Evolutionary conservation across 2,113 vertebrate species (phyloP), one percentile per base, ranked within the genome.

Genomic region (Pao palembangensis): DNA sequence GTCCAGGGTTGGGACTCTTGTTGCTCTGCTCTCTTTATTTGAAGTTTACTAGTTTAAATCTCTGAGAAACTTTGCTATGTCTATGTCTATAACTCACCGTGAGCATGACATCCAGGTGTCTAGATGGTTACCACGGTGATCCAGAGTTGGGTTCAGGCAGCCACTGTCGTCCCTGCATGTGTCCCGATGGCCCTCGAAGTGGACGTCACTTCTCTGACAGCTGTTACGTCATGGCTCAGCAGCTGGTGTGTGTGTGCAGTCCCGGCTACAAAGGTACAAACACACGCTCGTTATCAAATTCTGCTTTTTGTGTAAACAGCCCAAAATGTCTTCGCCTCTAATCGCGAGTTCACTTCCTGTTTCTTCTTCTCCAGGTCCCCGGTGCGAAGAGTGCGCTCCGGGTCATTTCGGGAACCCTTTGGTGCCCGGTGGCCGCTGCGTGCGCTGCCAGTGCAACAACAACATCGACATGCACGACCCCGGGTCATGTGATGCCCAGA

Each of bases 381-480:
- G 94, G 65, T 99, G 97, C 82, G 94, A 95, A 0, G 85, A 92
- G 76, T 99, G 97, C 17, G 88, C 94, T 10, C 79, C 97, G 0
- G 95, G 96, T 47, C 93, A 93, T 84, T 96, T 92, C 38, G 95
- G 97, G 62, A 94, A 93, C 74, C 95, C 95, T 0, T 85, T 85
- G 0, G 91, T 93, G 18, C 79, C 86, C 0, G 93, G 92, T 0
- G 94, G 96, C 0, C 73, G 65, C 12, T 99, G 97, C 72, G 76
- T 82, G 70, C 90, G 91, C 0, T 99, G 97, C 81, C 91, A 91
- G 42, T 99, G 97, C 58, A 94, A 93, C 78, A 86, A 88, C 85
- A 98, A 99, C 89, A 97, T 99, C 0, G 92, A 98, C 85, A 87
- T 90, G 69, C 89, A 92, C 0, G 94, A 98, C 80, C 92, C 93